Evolutionary conservation across 2,888 invertebrate genomes (phyloP).

Genomic region (Scrobipalpa atriplicella): DNA sequence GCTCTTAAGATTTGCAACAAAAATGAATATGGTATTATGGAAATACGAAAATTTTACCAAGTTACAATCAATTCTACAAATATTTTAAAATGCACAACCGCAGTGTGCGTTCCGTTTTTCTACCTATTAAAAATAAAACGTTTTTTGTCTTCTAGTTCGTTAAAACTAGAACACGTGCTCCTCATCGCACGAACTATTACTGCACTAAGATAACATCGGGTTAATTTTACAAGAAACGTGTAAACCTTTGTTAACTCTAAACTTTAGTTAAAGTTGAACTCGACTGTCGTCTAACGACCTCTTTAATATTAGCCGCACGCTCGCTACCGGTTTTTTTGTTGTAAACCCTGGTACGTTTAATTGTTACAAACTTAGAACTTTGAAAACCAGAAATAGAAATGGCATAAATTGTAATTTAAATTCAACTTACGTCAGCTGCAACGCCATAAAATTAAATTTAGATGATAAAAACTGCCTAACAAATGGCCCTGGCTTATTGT

Average conservation of each 20-base stretch:
- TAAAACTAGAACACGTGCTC: slow-evolving; percentile 74
- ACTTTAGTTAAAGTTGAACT: slow-evolving; percentile 35
- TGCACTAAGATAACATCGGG: slow-evolving; percentile 69
- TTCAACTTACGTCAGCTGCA: no score
- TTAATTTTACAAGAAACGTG: slow-evolving; percentile 77
- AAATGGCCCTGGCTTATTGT: no score
- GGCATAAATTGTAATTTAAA: no score
- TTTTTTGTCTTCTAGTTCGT: slow-evolving; percentile 52
- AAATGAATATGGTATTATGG: no score
- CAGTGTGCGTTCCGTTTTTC: no score
- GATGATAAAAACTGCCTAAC: no score
- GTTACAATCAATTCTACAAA: no score
- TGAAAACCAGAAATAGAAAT: background rate
- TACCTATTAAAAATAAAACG: no score
- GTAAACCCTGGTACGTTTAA: slow-evolving; percentile 67
- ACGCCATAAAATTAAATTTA: background rate
- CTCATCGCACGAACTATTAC: slow-evolving; percentile 65
- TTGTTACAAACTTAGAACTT: slow-evolving; percentile 55
- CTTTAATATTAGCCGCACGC: slow-evolving; percentile 75
- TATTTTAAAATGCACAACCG: background rate
- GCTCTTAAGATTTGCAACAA: no score
- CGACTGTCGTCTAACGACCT: slow-evolving; percentile 57
- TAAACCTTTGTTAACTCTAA: slow-evolving; percentile 67
- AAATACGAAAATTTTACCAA: no score
- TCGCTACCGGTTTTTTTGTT: slow-evolving; percentile 76